These are phyloP conservation scores for Aphelinus certus DNA, from an alignment of 1,140 invertebrate genomes.

Conservation along the genomic window DNA sequence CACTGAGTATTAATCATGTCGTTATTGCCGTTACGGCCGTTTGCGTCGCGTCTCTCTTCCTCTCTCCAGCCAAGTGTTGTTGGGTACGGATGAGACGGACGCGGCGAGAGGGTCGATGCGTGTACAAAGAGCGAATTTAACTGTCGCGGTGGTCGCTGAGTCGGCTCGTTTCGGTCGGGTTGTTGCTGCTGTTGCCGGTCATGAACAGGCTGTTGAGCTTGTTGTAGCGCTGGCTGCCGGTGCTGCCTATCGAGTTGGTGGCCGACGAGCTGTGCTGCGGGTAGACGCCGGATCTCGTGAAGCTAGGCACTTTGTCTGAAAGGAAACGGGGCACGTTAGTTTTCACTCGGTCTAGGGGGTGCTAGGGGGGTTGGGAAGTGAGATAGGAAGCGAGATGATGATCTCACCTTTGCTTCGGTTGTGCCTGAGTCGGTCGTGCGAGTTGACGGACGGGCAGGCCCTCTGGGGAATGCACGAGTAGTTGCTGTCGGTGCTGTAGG, in stretches of 20 bases:
- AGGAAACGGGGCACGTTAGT: constrained; percentile 22
- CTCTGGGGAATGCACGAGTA: constrained; percentile 63
- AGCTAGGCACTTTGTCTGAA: constrained; percentile 62
- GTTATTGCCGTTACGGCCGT: neutral
- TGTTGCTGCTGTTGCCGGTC: constrained; percentile 52
- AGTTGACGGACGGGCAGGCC: constrained; percentile 56
- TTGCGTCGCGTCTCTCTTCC: neutral
- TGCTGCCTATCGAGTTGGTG: constrained; percentile 63
- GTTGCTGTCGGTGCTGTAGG: constrained; percentile 64
- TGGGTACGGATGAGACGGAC: neutral
- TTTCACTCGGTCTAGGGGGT: neutral
- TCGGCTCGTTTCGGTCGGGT: constrained; percentile 54
- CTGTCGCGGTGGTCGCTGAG: constrained; percentile 60
- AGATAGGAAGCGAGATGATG: neutral
- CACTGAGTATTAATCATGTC: constrained; percentile 4
- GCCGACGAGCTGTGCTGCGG: constrained; percentile 61
- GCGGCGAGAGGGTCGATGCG: no score
- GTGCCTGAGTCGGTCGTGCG: constrained; percentile 62
- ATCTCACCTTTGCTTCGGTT: constrained; percentile 61
- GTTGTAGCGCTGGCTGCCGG: constrained; percentile 62
- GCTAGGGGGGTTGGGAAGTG: neutral
- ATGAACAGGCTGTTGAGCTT: constrained; percentile 61
- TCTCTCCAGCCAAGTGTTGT: neutral
- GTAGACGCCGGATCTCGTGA: constrained; percentile 56
- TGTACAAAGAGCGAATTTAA: constrained; percentile 46